Evolutionary conservation across 2,113 vertebrate species (phyloP).

Genomic region (Ciconia maguari): DNA sequence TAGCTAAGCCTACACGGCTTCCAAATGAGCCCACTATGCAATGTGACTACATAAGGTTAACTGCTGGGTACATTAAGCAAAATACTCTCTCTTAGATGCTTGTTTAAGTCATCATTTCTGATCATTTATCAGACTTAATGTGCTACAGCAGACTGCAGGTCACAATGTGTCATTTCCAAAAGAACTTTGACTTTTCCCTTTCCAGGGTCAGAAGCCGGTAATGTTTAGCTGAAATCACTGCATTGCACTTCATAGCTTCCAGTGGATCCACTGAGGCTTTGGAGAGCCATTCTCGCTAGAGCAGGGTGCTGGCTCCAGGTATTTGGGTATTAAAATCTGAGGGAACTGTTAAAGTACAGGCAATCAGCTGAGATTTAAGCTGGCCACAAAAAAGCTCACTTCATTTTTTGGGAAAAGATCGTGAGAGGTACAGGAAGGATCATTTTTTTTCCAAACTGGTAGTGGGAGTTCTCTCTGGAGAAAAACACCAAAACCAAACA

Average conservation of each 20-base stretch:
- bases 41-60: slow-evolving; percentile 57
- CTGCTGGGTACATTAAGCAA: slow-evolving; percentile 68
- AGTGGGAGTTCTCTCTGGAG: background rate
- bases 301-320: background rate
- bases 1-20: slow-evolving; percentile 26
- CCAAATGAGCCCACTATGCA: slow-evolving; percentile 62
- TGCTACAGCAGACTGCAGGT: slow-evolving; percentile 66
- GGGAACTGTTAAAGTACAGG: background rate
- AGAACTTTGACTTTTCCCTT: slow-evolving; percentile 59
- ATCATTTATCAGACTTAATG: slow-evolving; percentile 73
- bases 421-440: background rate
- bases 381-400: background rate
- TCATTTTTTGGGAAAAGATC: background rate
- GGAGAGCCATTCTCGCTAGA: background rate
- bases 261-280: background rate
- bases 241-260: background rate
- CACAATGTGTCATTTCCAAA: slow-evolving; percentile 64
- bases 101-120: slow-evolving; percentile 72
- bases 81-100: slow-evolving; percentile 64
- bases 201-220: slow-evolving; percentile 58
- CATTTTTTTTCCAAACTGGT: slow-evolving; percentile 33
- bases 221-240: slow-evolving; percentile 34
- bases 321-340: background rate
- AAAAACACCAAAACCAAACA: background rate
- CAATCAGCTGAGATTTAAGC: background rate